phyloP scores from a whole-genome alignment of 2,797 vertebrate genomes.

The Oryzias sinensis region DNA sequence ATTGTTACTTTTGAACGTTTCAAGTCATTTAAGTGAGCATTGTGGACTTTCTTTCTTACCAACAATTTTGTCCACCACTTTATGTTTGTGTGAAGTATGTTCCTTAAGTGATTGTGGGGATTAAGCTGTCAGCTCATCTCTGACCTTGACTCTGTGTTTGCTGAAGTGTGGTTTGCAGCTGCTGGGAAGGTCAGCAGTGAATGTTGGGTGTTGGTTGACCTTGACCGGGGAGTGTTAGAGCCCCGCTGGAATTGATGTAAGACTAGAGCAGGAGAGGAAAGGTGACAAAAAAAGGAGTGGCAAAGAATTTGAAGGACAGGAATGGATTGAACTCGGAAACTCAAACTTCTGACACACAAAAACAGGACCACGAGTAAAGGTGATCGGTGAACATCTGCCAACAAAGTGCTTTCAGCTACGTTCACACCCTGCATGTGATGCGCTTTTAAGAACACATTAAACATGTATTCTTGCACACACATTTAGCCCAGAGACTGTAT shows the following conservation, averaged over 20 bases:
- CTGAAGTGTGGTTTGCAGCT: slow-evolving; percentile 46
- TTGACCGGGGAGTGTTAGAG: slow-evolving; percentile 63
- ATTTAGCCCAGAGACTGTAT: too few relatives aligned
- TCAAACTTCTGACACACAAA: slow-evolving; percentile 19
- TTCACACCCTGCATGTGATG: too few relatives aligned
- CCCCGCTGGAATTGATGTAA: slow-evolving; percentile 48
- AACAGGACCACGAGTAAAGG: slow-evolving; percentile 27
- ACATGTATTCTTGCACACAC: too few relatives aligned
- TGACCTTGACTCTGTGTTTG: slow-evolving; percentile 33
- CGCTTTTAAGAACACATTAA: too few relatives aligned
- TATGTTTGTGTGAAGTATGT: background rate
- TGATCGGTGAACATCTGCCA: slow-evolving; percentile 21
- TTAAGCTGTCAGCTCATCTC: slow-evolving; percentile 14
- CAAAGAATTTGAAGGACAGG: slow-evolving; percentile 26
- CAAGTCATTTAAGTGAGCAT: too few relatives aligned
- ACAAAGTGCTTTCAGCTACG: slow-evolving; percentile 16
- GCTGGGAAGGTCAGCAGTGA: slow-evolving; percentile 48
- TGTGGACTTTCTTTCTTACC: background rate
- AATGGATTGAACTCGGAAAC: slow-evolving; percentile 3
- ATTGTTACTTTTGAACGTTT: too few relatives aligned
- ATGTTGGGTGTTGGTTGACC: slow-evolving; percentile 62
- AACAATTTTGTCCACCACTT: too few relatives aligned
- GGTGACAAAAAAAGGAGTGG: slow-evolving; percentile 11
- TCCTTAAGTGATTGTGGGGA: slow-evolving; percentile 7
- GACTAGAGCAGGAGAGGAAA: slow-evolving; percentile 34